phyloP scores from a whole-genome alignment of 2,888 invertebrate genomes.

The Clepsis dumicolana region DNA sequence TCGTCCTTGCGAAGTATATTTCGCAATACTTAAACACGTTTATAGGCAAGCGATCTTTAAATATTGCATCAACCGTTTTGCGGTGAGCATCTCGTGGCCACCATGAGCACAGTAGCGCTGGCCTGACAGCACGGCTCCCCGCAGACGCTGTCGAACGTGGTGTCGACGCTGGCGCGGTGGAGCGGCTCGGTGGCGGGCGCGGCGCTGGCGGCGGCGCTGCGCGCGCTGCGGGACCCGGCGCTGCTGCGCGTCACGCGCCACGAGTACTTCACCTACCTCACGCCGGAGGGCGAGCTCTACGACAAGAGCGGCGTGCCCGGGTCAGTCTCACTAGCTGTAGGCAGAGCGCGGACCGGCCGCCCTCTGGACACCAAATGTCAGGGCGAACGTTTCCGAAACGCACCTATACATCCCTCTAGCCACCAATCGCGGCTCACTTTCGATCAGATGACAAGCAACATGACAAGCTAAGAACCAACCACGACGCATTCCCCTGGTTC shows the following conservation, averaged over 20 bases:
- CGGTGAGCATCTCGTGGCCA: conserved; percentile 6
- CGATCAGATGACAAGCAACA: too few species aligned
- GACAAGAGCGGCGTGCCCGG: conserved; percentile 90
- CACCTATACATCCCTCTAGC: too few species aligned
- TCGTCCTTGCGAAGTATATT: too few species aligned
- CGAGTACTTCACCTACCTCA: conserved; percentile 86
- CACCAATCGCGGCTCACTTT: too few species aligned
- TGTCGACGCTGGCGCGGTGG: conserved; percentile 88
- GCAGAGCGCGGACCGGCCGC: too few species aligned
- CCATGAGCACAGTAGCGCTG: not conserved
- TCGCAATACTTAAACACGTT: too few species aligned
- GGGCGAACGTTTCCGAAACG: too few species aligned
- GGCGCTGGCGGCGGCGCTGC: conserved; percentile 87
- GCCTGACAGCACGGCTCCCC: not conserved
- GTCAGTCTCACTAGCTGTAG: conserved; percentile 53
- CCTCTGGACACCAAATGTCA: too few species aligned
- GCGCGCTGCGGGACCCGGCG: conserved; percentile 87
- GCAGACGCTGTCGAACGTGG: conserved; percentile 89
- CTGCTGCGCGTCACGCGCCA: conserved; percentile 91
- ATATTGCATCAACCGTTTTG: too few species aligned
- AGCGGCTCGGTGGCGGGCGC: conserved; percentile 89
- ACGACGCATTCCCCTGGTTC: too few species aligned
- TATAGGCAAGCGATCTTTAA: too few species aligned
- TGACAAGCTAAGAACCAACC: too few species aligned
- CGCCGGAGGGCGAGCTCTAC: conserved; percentile 95